Base-by-base conservation (phyloP, 2,888 invertebrate genomes). In the Drosophila mulleri region DNA sequence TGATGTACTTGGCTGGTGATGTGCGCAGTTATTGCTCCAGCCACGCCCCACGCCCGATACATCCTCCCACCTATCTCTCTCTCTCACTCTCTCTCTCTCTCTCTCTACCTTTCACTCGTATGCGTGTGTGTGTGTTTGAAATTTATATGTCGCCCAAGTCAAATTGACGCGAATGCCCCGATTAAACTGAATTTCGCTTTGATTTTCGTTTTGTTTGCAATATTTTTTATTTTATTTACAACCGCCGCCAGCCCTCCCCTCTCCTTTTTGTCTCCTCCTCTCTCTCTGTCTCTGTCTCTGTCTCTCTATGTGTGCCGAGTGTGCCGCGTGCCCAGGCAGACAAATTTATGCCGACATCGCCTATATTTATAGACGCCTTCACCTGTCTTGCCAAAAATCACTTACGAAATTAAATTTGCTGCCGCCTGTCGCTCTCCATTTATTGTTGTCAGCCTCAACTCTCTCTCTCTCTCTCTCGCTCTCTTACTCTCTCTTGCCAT, bases 361-460 rank as follows among this genome's bases (percentile, higher is more conserved):
- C 72, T 76, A 83, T 83, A 83, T 83, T 83, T 83, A 83, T 83
- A 83, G 81, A 81, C 76, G 67, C 80, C 78, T 83, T 85, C 83
- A 83, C 81, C 83, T 83, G 83, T 75, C 83, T 81, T 75, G 75
- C 75, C 77, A 78, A 82, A 71, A 85, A 80, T 85, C 87, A 85
- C 85, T 87, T 84, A 85, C 78, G 77, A 87, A 84, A 85, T 85
- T 87, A 85, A 84, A 85, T 87, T 85, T 82, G 77, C 53, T 79
- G 73, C 72, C 67, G 67, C 64, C 67, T 63, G 58, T 61, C 44
- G 57, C 58, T 58, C 57, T 64, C 63, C 47, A 56, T 60, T 61
- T 47, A 32, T 14, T 50, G 23, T 67, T 72, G 41, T 65, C 57
- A 29, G 42, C 20, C 53, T 44, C 14, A 67, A 45, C 57, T 41